A percentile compares a stretch with the other conserved stretches of the same genome.
These are phyloP conservation scores for Ia io DNA, from an alignment of 2,113 vertebrate genomes.

Conservation along the genomic window DNA sequence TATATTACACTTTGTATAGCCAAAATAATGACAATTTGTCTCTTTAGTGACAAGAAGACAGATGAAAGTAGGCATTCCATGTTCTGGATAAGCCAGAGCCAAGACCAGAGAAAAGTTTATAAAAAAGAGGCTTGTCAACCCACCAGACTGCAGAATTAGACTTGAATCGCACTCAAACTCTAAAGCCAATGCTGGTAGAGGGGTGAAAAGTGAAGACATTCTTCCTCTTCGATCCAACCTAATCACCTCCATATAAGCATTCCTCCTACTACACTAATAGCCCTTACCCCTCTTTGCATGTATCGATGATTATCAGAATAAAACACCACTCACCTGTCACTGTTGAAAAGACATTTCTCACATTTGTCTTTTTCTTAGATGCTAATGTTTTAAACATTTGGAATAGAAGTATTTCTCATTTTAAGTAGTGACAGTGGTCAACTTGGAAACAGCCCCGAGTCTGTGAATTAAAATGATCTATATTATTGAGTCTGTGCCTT, in stretches of 20 bases:
- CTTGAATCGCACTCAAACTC: neutral
- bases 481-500: neutral
- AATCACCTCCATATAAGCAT: neutral
- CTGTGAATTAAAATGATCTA: neutral
- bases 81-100: neutral
- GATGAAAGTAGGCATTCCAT: neutral
- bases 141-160: neutral
- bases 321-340: neutral
- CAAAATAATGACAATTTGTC: neutral
- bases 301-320: neutral
- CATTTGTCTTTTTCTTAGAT: neutral
- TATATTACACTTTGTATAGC: neutral
- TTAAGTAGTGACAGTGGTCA: neutral
- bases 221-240: neutral
- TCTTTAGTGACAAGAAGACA: neutral
- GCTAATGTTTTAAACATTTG: neutral
- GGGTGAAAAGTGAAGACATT: neutral
- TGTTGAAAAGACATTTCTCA: neutral
- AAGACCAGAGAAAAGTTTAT: neutral
- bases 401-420: neutral
- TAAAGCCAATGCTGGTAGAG: neutral
- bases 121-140: neutral
- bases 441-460: neutral
- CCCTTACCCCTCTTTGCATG: neutral
- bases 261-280: neutral